Evolutionary conservation across 2,888 invertebrate species (phyloP).

Genomic region (Peribatodes rhomboidaria): DNA sequence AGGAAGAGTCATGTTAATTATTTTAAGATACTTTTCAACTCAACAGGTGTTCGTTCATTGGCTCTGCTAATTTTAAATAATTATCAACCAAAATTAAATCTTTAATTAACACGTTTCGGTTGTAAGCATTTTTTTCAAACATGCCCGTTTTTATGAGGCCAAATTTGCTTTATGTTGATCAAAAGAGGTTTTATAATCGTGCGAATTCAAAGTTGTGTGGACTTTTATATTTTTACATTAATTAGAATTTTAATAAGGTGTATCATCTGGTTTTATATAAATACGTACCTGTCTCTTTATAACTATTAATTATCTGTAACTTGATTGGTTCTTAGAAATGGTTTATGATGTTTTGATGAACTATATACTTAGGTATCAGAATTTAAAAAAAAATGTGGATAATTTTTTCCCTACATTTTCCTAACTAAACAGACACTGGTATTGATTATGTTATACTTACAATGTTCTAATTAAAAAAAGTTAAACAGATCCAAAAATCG

Average conservation of each 20-base stretch:
- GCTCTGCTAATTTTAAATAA: constrained; percentile 39
- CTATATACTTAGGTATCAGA: constrained; percentile 3
- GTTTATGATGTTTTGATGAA: constrained; percentile 9
- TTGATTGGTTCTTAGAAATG: constrained; percentile 26
- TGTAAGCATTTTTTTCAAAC: constrained; percentile 43
- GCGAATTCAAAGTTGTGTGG: constrained; percentile 31
- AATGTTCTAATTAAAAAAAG: no score
- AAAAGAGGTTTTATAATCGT: constrained; percentile 45
- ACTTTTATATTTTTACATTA: constrained; percentile 54
- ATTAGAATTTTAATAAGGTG: constrained; percentile 52
- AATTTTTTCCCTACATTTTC: no score
- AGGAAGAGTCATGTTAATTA: constrained; percentile 42
- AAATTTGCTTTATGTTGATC: constrained; percentile 43
- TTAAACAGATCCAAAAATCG: no score
- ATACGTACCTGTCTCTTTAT: constrained; percentile 3
- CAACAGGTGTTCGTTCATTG: constrained; percentile 50
- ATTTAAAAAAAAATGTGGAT: no score
- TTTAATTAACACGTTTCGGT: constrained; percentile 50
- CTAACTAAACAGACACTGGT: no score
- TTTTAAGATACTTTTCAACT: constrained; percentile 32
- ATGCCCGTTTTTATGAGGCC: constrained; percentile 38
- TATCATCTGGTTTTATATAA: background rate
- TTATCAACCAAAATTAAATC: constrained; percentile 37
- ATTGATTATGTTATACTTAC: no score
- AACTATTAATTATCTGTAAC: background rate